Conservation (phyloP, 1,140 invertebrate species). For the Mesaphorura yosii region DNA sequence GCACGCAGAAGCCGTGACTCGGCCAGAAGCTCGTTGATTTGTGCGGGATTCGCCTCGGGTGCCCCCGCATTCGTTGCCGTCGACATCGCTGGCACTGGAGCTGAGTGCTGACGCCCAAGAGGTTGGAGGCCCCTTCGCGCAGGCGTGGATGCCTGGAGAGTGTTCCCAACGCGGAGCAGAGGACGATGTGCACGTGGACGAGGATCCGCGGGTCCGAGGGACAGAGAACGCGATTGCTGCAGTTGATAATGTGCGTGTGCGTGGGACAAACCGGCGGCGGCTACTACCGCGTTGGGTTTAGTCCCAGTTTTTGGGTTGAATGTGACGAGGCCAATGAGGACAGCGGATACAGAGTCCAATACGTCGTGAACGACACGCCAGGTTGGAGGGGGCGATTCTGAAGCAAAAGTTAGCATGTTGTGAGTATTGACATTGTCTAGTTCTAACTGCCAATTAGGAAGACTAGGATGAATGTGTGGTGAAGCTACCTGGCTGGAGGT, state of each 20-base stretch:
- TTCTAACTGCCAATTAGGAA: not conserved
- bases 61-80: not conserved
- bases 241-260: no score
- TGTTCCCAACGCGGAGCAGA: not conserved
- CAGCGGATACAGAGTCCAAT: slow-evolving; percentile 13
- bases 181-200: not conserved
- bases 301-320: slow-evolving; percentile 11
- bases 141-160: not conserved
- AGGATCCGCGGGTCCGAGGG: not conserved
- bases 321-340: slow-evolving; percentile 12
- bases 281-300: not conserved
- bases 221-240: not conserved
- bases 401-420: not conserved
- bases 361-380: slow-evolving; percentile 11
- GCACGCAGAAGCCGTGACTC: slow-evolving; percentile 16
- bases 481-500: slow-evolving; percentile 39
- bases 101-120: not conserved
- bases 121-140: not conserved
- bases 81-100: not conserved
- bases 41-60: not conserved
- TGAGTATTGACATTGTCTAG: no score
- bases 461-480: not conserved
- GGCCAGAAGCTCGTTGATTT: slow-evolving; percentile 13
- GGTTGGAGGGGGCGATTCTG: slow-evolving; percentile 13
- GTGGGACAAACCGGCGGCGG: no score